Evolutionary conservation across 2,888 invertebrate species (phyloP).

Genomic region (Drosophila merina): DNA sequence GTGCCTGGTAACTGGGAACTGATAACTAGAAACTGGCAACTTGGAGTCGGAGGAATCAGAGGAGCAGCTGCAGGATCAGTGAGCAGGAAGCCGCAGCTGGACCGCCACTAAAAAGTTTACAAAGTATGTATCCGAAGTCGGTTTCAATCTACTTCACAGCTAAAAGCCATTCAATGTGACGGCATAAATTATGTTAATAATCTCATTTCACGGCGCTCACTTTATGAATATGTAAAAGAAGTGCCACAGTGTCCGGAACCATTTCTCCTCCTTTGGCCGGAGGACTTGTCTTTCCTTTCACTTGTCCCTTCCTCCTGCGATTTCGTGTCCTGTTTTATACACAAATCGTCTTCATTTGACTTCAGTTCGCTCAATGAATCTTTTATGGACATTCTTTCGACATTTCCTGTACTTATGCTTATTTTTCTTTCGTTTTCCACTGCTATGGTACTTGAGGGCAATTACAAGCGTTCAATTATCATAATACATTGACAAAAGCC

Average conservation of each 20-base stretch:
- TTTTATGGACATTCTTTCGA: slow-evolving; percentile 61
- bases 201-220: slow-evolving; percentile 74
- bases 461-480: slow-evolving; percentile 81
- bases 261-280: slow-evolving; percentile 6
- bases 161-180: slow-evolving; percentile 80
- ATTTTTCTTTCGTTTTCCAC: slow-evolving; percentile 24
- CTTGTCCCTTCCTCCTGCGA: slow-evolving; percentile 8
- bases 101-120: slow-evolving; percentile 69
- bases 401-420: slow-evolving; percentile 30
- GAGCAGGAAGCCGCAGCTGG: slow-evolving; percentile 53
- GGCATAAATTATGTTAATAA: slow-evolving; percentile 84
- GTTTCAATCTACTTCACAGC: slow-evolving; percentile 69
- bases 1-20: slow-evolving; percentile 6
- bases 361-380: slow-evolving; percentile 68
- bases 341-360: slow-evolving; percentile 69
- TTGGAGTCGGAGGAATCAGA: slow-evolving; percentile 16
- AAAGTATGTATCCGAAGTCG: slow-evolving; percentile 66
- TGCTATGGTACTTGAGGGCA: slow-evolving; percentile 67
- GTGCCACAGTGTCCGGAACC: slow-evolving; percentile 16
- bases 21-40: slow-evolving; percentile 1
- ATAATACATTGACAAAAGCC: slow-evolving; percentile 71
- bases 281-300: slow-evolving; percentile 6
- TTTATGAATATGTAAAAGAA: slow-evolving; percentile 79
- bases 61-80: slow-evolving; percentile 33
- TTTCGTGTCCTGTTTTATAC: slow-evolving; percentile 47